Evolutionary conservation across 2,888 invertebrate genomes (phyloP).

Genomic region (Leptinotarsa tumamoca): DNA sequence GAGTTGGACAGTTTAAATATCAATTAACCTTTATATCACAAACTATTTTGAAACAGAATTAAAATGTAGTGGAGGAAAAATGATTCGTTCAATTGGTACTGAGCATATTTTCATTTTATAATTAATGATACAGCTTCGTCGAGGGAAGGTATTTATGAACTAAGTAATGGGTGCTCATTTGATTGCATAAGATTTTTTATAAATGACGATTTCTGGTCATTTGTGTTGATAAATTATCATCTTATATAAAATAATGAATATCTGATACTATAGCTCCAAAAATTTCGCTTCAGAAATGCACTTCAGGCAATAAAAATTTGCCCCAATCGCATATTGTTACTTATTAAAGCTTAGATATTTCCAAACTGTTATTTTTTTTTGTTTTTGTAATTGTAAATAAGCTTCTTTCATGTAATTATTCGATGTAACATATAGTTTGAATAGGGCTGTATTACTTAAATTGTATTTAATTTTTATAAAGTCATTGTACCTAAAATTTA

Average conservation of each 20-base stretch:
- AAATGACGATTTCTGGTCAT: not conserved
- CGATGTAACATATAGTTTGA: conserved; percentile 48
- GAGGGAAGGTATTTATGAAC: not conserved
- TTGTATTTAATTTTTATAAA: conserved; percentile 49
- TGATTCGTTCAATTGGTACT: no score
- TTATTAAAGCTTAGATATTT: conserved; percentile 12
- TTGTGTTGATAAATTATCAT: not conserved
- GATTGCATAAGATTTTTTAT: not conserved
- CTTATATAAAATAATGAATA: not conserved
- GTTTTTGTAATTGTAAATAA: conserved; percentile 44
- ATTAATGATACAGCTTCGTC: no score
- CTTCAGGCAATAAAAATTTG: conserved; percentile 15
- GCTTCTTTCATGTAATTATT: conserved; percentile 49
- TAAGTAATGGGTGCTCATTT: not conserved
- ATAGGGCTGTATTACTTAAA: conserved; percentile 41
- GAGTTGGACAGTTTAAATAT: no score
- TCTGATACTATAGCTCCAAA: not conserved
- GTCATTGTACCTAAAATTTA: conserved; percentile 47
- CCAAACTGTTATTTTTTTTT: conserved; percentile 33
- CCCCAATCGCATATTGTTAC: conserved; percentile 36
- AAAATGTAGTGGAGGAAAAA: no score
- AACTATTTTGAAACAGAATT: no score
- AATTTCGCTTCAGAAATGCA: not conserved
- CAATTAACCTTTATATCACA: no score
- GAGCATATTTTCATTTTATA: no score